Evolutionary conservation across 1,140 invertebrate species (phyloP), one percentile per base, ranked within the genome.

Genomic region (Hycleus cichorii): DNA sequence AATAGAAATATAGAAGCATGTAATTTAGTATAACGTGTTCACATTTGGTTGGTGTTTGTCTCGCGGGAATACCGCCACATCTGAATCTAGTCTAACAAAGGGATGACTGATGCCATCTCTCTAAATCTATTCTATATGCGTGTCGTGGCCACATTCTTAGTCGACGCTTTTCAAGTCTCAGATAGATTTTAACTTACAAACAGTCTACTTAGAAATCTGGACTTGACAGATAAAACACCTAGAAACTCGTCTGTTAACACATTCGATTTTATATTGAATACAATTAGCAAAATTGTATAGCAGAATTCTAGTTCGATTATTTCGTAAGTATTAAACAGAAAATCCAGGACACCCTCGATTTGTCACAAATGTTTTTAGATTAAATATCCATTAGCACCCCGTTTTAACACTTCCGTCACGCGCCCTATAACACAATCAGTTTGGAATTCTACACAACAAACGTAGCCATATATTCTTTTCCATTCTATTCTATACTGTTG

Each of bases 21-120:
- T 57, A 57, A 57, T 57, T 57, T 57, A 57, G 56, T 49, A 40
- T 57, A 57, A 57, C 56, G 56, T 57, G 56, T 57, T 57, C 56
- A 49, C 56, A 57, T 57, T 50, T 57, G 48, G 56, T 44, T 49
- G 48, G 40, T 50, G 56, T 50, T 40, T 47, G 48, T 57, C 48
- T 57, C 56, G 54, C 54, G 47, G 56, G 56, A 46, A 40, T 47
- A 46, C 47, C 45, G 47, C 49, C 47, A 47, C 47, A 57, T 57
- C 42, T 39, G 25, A 49, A 57, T 44, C 40, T 57, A 39, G 48
- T 18, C 48, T 57, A 57, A 57, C 56, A 57, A 57, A 57, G 56
- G 56, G 56, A 57, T 57, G 56, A 57, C 47, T 57, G 56, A 57
- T 57, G 56, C 42, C 56, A 50, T 45, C 40, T 49, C 9, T 11